phyloP scores from a whole-genome alignment of 2,888 invertebrate species.

The Tolmerus cingulatus region DNA sequence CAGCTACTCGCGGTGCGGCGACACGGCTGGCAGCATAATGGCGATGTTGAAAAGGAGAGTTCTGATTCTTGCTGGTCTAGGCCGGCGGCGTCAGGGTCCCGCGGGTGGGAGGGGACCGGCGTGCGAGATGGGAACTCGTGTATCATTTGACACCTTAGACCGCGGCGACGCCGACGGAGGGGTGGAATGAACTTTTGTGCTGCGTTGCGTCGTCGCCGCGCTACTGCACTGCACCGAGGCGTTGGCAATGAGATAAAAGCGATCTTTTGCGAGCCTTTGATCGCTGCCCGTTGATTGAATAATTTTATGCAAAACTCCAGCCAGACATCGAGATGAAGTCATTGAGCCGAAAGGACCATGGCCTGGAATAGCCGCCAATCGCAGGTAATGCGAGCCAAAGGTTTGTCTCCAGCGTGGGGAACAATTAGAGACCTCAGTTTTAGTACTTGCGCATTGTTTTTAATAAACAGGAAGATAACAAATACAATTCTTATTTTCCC shows the following conservation, averaged over 20 bases:
- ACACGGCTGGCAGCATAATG: neutral
- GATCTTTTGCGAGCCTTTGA: neutral
- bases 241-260: neutral
- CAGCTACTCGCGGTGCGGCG: neutral
- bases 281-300: neutral
- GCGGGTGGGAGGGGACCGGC: neutral
- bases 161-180: neutral
- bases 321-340: neutral
- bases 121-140: neutral
- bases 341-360: neutral
- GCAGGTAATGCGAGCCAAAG: neutral
- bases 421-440: neutral
- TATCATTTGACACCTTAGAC: neutral
- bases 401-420: neutral
- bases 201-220: neutral
- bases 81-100: neutral
- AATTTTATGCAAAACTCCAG: neutral
- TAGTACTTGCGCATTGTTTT: neutral
- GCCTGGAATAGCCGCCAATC: neutral
- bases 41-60: slow-evolving; percentile 31
- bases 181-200: slow-evolving; percentile 18
- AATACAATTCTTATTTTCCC: too few relatives aligned
- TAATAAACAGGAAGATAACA: neutral
- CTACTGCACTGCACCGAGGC: neutral
- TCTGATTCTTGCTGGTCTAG: slow-evolving; percentile 3